phyloP scores from a whole-genome alignment of 2,113 vertebrate genomes.

The Galbula dea region DNA sequence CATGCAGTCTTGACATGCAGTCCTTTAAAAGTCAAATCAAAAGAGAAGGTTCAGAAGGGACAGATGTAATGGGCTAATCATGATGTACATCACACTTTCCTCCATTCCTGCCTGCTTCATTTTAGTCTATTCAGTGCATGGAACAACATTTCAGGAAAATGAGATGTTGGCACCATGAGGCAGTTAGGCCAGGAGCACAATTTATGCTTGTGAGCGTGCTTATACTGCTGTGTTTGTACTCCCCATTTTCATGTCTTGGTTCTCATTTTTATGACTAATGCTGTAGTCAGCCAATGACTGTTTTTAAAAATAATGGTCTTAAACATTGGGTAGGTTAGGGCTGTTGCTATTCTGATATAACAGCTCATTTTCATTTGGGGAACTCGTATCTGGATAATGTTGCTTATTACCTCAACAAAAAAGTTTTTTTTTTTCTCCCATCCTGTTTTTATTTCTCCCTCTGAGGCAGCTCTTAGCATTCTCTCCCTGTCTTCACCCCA shows the following conservation, averaged over 20 bases:
- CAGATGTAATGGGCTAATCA: not conserved
- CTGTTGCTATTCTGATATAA: not conserved
- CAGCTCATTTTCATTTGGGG: not conserved
- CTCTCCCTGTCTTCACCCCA: not conserved
- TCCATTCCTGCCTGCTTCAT: not conserved
- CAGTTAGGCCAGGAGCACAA: not conserved
- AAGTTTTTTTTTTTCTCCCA: not conserved
- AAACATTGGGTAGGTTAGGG: not conserved
- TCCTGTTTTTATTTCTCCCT: not conserved
- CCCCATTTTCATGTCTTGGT: not conserved
- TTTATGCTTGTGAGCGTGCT: not conserved
- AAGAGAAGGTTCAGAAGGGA: not conserved
- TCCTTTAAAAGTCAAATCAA: not conserved
- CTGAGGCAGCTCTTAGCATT: not conserved
- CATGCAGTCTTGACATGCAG: not conserved
- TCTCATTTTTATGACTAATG: not conserved
- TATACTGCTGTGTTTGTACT: not conserved
- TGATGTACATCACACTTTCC: not conserved
- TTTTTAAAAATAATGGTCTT: not conserved
- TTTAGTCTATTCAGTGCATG: rapidly evolving
- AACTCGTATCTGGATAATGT: not conserved
- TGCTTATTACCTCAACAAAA: not conserved
- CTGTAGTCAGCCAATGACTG: not conserved
- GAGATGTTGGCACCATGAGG: rapidly evolving
- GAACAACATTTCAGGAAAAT: not conserved